Percentiles rank a stretch among this genome's conserved stretches.
These are phyloP conservation scores for Rhopalosiphum padi DNA, from an alignment of 1,140 invertebrate species.

Conservation along the genomic window DNA sequence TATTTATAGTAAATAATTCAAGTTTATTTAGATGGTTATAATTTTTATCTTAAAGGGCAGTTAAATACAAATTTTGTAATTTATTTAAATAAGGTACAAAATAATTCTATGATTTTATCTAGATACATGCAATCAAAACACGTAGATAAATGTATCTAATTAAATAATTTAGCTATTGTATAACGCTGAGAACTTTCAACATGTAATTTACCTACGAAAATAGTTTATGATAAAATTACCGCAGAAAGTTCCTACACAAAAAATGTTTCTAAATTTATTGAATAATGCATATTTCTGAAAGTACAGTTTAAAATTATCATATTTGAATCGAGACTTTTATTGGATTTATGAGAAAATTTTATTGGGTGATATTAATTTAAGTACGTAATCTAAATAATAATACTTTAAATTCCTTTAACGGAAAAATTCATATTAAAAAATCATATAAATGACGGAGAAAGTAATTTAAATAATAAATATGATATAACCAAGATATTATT, in stretches of 20 bases:
- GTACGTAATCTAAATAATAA: too few species aligned
- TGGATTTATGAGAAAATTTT: too few species aligned
- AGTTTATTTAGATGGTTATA: too few species aligned
- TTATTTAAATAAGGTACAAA: too few species aligned
- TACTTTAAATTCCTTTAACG: not conserved
- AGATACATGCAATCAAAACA: too few species aligned
- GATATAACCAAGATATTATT: not conserved
- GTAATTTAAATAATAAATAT: not conserved
- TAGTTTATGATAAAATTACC: not conserved
- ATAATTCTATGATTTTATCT: too few species aligned
- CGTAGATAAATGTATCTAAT: not conserved
- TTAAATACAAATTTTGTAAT: too few species aligned
- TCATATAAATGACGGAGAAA: not conserved
- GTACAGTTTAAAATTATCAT: not conserved
- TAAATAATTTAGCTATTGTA: not conserved
- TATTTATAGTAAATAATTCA: too few species aligned
- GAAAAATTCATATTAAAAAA: too few species aligned
- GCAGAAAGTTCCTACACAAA: not conserved
- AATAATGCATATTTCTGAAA: not conserved
- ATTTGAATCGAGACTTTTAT: not conserved
- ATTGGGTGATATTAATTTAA: too few species aligned
- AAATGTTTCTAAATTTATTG: not conserved
- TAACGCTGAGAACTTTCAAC: too few species aligned
- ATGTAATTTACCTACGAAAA: not conserved
- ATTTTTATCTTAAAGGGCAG: too few species aligned